Conservation (phyloP, 2,888 invertebrate species). For the Proisotoma minuta region DNA sequence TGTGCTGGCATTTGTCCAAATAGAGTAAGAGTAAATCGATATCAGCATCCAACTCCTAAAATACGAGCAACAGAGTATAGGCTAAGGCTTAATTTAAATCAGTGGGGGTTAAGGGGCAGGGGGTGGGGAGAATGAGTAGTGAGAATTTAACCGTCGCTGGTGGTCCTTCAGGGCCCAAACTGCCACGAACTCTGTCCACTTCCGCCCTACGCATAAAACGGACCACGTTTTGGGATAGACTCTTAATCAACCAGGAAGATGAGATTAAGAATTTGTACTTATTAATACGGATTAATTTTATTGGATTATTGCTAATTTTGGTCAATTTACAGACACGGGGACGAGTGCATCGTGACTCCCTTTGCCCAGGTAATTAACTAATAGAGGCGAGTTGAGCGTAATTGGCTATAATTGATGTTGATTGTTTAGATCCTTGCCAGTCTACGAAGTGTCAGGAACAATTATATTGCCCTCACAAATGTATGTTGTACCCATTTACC, state of each 20-base stretch:
- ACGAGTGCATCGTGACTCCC: slow-evolving; percentile 99
- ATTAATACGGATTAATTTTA: background rate
- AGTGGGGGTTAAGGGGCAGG: background rate
- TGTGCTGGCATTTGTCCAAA: slow-evolving; percentile 2
- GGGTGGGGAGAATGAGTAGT: too few species aligned
- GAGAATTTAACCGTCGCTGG: background rate
- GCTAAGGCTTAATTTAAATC: background rate
- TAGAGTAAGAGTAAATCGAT: background rate
- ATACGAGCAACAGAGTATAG: too few species aligned
- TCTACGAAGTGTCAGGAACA: slow-evolving; percentile 95
- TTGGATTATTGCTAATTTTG: background rate
- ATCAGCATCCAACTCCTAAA: background rate
- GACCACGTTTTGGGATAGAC: slow-evolving; percentile 79
- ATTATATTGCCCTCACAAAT: slow-evolving; percentile 96
- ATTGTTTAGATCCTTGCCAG: slow-evolving; percentile 98
- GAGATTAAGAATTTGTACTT: slow-evolving; percentile 7
- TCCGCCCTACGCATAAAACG: slow-evolving; percentile 74
- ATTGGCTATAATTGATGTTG: too few species aligned
- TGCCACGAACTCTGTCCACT: slow-evolving; percentile 70
- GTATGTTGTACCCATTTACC: too few species aligned
- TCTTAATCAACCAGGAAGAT: slow-evolving; percentile 49
- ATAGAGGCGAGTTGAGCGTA: too few species aligned
- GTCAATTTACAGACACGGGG: slow-evolving; percentile 72
- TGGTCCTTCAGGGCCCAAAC: slow-evolving; percentile 49
- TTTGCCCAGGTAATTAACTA: too few species aligned